A percentile compares a stretch with the other conserved stretches of the same genome.
phyloP scores from a whole-genome alignment of 2,797 vertebrate species.

The Sebastiscus tertius region DNA sequence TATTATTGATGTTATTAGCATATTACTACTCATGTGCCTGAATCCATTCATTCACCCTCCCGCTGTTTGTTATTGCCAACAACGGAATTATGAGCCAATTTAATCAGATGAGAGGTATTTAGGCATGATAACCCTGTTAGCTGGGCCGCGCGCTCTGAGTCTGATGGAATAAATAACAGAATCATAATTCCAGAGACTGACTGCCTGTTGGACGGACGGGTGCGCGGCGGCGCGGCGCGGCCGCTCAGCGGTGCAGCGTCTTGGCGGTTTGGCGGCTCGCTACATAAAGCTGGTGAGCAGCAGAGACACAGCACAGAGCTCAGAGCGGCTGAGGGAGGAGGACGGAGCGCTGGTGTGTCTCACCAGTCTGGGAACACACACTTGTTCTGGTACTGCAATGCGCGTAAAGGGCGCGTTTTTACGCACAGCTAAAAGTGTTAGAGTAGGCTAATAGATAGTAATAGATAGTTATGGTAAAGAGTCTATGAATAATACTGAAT shows the following conservation, averaged over 20 bases:
- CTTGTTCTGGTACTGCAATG: background rate
- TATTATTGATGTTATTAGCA: background rate
- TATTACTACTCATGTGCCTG: background rate
- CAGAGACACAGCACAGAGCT: conserved; percentile 23
- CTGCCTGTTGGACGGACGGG: conserved; percentile 32
- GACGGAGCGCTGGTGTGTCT: too few relatives aligned
- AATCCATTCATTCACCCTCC: background rate
- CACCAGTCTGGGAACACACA: background rate
- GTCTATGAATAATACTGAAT: background rate
- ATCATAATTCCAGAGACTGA: conserved; percentile 16
- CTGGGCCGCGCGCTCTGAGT: background rate
- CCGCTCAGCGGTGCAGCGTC: background rate
- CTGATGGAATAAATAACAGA: conserved; percentile 12
- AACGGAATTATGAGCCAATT: background rate
- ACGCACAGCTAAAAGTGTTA: conserved; percentile 30
- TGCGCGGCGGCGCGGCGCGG: too few relatives aligned
- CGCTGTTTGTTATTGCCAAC: background rate
- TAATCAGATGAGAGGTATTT: conserved; percentile 25
- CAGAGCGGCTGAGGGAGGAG: background rate
- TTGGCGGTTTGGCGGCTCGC: background rate
- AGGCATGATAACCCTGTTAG: background rate
- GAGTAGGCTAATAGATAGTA: background rate
- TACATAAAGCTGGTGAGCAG: conserved; percentile 26
- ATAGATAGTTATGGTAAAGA: background rate
- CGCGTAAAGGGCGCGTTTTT: conserved; percentile 59